phyloP scores from a whole-genome alignment of 2,797 vertebrate species.

The Enteromius anoplus region DNA sequence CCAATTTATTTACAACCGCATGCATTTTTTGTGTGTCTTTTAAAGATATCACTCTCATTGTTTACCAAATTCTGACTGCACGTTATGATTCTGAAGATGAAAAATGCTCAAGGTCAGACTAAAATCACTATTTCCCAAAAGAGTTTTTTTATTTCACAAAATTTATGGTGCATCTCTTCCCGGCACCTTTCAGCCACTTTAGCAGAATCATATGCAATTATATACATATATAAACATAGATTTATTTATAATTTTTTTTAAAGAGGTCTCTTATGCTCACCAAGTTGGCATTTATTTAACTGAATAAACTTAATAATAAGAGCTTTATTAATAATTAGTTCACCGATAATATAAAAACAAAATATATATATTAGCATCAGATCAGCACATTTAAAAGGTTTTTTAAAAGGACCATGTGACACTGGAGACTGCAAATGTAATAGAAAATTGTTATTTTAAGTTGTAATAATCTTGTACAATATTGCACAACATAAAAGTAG shows the following conservation, averaged over 20 bases:
- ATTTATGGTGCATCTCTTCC: neutral
- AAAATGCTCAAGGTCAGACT: neutral
- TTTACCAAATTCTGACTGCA: conserved; percentile 27
- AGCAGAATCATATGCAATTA: neutral
- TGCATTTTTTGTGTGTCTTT: conserved; percentile 28
- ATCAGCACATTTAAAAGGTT: too few relatives aligned
- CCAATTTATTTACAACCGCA: conserved; percentile 52
- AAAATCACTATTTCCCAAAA: neutral
- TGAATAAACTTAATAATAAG: too few relatives aligned
- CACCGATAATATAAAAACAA: too few relatives aligned
- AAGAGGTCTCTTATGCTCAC: neutral
- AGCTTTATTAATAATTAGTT: too few relatives aligned
- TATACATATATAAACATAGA: neutral
- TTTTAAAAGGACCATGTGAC: too few relatives aligned
- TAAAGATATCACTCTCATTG: conserved; percentile 30
- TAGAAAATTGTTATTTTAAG: neutral
- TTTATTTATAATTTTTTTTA: neutral
- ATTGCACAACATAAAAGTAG: neutral
- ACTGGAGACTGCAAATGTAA: too few relatives aligned
- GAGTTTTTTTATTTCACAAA: neutral
- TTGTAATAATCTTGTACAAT: neutral
- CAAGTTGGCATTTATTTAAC: too few relatives aligned
- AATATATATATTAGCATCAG: too few relatives aligned
- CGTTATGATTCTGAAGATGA: conserved; percentile 10
- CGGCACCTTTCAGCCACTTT: neutral